Base-by-base conservation (phyloP, 1,140 invertebrate genomes). In the Scaptomyza pallida region DNA sequence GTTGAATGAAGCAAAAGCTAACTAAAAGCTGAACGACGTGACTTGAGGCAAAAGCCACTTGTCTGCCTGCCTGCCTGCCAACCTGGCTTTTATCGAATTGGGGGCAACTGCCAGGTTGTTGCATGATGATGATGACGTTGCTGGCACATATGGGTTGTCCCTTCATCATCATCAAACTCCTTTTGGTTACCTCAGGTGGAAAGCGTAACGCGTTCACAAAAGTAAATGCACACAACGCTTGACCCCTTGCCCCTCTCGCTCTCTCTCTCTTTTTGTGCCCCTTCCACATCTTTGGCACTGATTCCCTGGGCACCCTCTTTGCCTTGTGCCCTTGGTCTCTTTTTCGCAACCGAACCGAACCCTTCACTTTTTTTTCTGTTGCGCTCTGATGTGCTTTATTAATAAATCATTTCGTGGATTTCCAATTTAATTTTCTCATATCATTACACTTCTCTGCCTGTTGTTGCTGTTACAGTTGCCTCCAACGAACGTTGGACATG, bases 351-450 rank as follows among this genome's bases (percentile, higher is more conserved):
- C 5, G 12, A 3, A 37, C 10, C 68, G 79, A 83, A 83, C 79
- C 79, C 79, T 83, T 83, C 79, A 83, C 79, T 78, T 88, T 86
- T 81, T 81, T 68, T 37, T 30, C 13, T 12, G 23, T 33, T 52
- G 10, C 75, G 83, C 78, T 86, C n/a, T 88, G 82, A 88, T 88
- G 82, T 85, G 82, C 83, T 88, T 88, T 88, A 88, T 88, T 88
- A 88, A 88, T 88, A 88, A 88, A 88, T 88, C 82, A 88, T 88
- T 88, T 88, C 83, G 82, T 88, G 82, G 82, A 89, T 88, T 86
- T 86, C 81, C 81, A 86, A 86, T 86, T 86, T 86, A 86, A 86
- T 86, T 88, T 88, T 89, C 82, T 88, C 83, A 88, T 88, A 89
- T 89, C 82, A 88, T 88, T 88, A 88, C 83, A 79, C 75, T 70